These are phyloP conservation scores for Morpho helenor DNA, from an alignment of 2,888 invertebrate species.

Conservation along the genomic window DNA sequence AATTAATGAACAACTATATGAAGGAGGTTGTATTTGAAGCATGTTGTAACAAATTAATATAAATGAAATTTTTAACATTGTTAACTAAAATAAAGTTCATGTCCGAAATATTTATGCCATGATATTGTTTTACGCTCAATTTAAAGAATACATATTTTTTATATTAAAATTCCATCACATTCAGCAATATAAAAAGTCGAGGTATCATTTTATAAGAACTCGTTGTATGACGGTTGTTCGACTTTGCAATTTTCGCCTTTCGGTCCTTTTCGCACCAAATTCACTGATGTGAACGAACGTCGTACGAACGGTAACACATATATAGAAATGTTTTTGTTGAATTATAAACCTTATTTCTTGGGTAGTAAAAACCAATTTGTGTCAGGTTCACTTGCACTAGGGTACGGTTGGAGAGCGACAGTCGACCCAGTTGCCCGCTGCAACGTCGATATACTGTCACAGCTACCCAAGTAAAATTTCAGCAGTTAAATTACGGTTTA, in stretches of 20 bases:
- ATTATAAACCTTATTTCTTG: slow-evolving; percentile 15
- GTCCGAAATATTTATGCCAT: no score
- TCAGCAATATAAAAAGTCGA: slow-evolving; percentile 1
- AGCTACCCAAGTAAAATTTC: slow-evolving; percentile 33
- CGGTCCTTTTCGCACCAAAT: slow-evolving; percentile 35
- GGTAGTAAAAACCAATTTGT: slow-evolving; percentile 19
- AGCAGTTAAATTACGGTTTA: slow-evolving; percentile 11
- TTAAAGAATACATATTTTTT: neutral
- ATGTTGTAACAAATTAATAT: no score
- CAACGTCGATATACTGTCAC: slow-evolving; percentile 51
- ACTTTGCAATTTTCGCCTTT: slow-evolving; percentile 14
- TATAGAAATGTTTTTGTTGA: neutral
- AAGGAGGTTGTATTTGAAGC: no score
- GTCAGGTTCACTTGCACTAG: slow-evolving; percentile 19
- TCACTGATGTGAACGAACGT: slow-evolving; percentile 39
- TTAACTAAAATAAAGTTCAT: no score
- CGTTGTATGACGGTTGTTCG: slow-evolving; percentile 16
- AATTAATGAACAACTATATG: no score
- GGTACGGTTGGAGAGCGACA: slow-evolving; percentile 56
- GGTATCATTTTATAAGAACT: slow-evolving; percentile 15
- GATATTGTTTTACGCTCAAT: neutral
- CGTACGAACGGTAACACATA: slow-evolving; percentile 12
- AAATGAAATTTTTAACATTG: no score
- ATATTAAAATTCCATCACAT: slow-evolving; percentile 7
- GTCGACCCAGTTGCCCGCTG: slow-evolving; percentile 57